Evolutionary conservation across 2,113 vertebrate genomes (phyloP).

Genomic region (Protobothrops mucrosquamatus): DNA sequence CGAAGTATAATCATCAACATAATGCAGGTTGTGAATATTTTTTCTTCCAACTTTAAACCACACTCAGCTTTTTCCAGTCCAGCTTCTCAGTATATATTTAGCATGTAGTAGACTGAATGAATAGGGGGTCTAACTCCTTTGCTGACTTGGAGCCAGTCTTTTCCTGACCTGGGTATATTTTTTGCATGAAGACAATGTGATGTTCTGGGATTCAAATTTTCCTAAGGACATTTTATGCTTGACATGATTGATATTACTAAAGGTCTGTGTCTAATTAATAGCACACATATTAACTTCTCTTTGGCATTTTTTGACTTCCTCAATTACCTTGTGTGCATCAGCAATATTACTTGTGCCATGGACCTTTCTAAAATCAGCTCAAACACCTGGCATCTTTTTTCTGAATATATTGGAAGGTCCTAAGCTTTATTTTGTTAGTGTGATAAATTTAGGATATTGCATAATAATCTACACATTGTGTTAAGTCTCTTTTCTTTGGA

Average conservation of each 20-base stretch:
- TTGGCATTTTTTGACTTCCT: neutral
- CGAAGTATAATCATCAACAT: neutral
- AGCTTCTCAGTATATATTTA: neutral
- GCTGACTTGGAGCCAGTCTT: neutral
- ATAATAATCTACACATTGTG: neutral
- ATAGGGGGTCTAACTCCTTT: neutral
- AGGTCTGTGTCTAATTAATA: neutral
- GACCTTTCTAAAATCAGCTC: neutral
- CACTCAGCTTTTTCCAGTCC: neutral
- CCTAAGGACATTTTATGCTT: neutral
- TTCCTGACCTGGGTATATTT: neutral
- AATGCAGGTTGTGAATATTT: neutral
- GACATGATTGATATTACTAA: neutral
- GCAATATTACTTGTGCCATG: neutral
- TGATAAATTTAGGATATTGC: neutral
- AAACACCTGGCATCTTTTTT: neutral
- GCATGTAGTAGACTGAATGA: neutral
- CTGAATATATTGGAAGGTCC: neutral
- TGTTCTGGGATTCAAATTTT: neutral
- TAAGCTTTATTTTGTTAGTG: neutral
- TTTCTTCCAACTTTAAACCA: neutral
- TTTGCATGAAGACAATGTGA: neutral
- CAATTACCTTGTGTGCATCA: neutral
- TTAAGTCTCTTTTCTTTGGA: neutral
- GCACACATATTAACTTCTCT: neutral